Conservation (phyloP, 2,888 invertebrate species). For the Tipula confusa region DNA sequence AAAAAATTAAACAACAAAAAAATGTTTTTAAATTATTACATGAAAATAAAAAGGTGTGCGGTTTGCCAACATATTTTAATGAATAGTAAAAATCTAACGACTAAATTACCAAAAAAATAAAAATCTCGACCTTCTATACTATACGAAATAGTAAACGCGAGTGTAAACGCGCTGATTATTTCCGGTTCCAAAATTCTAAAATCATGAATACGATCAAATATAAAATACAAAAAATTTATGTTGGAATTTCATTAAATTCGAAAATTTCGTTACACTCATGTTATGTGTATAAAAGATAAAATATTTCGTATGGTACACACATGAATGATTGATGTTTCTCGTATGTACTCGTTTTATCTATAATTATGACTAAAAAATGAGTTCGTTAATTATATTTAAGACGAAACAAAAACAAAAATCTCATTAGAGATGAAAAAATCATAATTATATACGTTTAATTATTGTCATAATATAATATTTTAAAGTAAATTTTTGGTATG, state of each 20-base stretch:
- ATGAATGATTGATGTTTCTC: neutral
- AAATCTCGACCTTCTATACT: neutral
- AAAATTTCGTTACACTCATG: neutral
- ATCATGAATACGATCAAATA: no score
- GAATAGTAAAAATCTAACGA: no score
- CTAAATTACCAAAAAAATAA: neutral
- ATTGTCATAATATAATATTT: slow-evolving; percentile 3
- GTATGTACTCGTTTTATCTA: neutral
- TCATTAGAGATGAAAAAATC: neutral
- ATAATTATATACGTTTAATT: neutral
- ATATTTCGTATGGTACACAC: neutral
- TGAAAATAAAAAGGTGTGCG: neutral
- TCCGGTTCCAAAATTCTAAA: neutral
- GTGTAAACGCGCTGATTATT: neutral
- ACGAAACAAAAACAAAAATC: neutral
- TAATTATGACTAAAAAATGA: neutral
- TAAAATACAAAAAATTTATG: no score
- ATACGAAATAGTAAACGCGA: neutral
- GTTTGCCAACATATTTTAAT: neutral
- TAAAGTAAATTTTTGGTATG: neutral
- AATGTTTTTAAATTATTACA: neutral
- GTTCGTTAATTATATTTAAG: neutral
- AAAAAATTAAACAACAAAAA: no score
- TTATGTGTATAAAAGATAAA: no score
- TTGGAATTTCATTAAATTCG: neutral